Conservation (phyloP, 2,113 vertebrate genomes). For the Calidris pygmaea region DNA sequence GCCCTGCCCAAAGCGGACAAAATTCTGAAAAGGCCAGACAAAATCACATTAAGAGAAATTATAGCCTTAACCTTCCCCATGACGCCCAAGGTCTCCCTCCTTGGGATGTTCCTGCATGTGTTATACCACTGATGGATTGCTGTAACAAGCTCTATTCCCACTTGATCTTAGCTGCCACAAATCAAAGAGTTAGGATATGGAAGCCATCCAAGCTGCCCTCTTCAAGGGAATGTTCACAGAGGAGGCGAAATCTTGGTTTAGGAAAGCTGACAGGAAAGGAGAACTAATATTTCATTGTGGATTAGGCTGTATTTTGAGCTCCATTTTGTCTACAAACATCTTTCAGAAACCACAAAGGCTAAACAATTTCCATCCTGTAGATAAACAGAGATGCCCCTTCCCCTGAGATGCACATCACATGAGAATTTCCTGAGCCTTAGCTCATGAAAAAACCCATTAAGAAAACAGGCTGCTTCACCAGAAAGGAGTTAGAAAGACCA, state of each 20-base stretch:
- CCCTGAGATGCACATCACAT: not conserved
- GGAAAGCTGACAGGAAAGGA: slow-evolving; percentile 56
- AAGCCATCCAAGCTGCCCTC: slow-evolving; percentile 51
- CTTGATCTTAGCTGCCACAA: slow-evolving; percentile 49
- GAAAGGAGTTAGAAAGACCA: not conserved
- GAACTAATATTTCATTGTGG: slow-evolving; percentile 53
- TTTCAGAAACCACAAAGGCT: slow-evolving; percentile 51
- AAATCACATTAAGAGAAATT: slow-evolving; percentile 65
- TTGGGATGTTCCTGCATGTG: slow-evolving; percentile 45
- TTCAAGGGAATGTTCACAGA: slow-evolving; percentile 43
- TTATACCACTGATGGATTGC: slow-evolving; percentile 51
- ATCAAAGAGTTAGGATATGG: slow-evolving; percentile 47
- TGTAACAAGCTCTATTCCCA: slow-evolving; percentile 38
- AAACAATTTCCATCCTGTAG: slow-evolving; percentile 27
- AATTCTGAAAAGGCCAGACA: slow-evolving; percentile 44
- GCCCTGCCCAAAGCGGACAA: not conserved
- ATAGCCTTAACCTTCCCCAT: slow-evolving; percentile 27
- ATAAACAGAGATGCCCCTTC: slow-evolving; percentile 49
- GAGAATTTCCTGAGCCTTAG: slow-evolving; percentile 14
- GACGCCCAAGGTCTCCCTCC: slow-evolving; percentile 51
- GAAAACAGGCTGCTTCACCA: not conserved
- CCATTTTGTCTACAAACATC: slow-evolving; percentile 20
- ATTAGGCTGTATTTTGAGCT: slow-evolving; percentile 46
- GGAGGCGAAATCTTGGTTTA: slow-evolving; percentile 33
- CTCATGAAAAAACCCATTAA: not conserved